These are phyloP conservation scores for Regulus satrapa DNA, from an alignment of 2,113 vertebrate species.

Conservation along the genomic window DNA sequence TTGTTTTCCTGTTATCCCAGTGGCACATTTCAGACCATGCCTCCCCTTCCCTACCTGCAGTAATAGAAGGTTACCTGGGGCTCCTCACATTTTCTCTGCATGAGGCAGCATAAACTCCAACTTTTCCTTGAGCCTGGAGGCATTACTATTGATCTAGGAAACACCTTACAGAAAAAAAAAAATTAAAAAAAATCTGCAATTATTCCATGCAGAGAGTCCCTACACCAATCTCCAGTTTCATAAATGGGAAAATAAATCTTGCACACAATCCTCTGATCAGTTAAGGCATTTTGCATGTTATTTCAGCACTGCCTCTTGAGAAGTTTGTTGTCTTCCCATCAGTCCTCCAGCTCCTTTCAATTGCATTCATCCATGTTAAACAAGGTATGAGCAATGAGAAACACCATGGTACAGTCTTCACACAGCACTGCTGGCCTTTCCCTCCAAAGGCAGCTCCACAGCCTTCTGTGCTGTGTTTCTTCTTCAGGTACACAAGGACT, in stretches of 20 bases:
- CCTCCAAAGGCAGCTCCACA: not conserved
- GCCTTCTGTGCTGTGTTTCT: not conserved
- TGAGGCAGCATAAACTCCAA: not conserved
- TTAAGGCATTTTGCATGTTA: not conserved
- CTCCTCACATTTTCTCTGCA: not conserved
- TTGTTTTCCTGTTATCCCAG: not conserved
- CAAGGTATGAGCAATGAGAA: not conserved
- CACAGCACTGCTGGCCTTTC: not conserved
- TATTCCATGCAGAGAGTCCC: not conserved
- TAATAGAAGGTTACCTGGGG: not conserved
- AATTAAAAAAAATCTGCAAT: not conserved
- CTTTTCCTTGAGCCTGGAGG: not conserved
- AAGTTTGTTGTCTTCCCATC: not conserved
- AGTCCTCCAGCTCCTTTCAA: not conserved
- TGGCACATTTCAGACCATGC: not conserved
- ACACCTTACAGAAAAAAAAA: not conserved
- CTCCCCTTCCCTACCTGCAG: not conserved
- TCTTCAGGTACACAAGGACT: not conserved
- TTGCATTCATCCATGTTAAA: not conserved
- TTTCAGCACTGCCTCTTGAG: not conserved
- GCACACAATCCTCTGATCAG: not conserved
- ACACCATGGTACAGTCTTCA: not conserved
- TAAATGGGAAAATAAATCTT: not conserved
- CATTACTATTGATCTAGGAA: not conserved
- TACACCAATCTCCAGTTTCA: not conserved